Conservation (phyloP, 2,797 vertebrate species). For the Hozukius guyotensis region DNA sequence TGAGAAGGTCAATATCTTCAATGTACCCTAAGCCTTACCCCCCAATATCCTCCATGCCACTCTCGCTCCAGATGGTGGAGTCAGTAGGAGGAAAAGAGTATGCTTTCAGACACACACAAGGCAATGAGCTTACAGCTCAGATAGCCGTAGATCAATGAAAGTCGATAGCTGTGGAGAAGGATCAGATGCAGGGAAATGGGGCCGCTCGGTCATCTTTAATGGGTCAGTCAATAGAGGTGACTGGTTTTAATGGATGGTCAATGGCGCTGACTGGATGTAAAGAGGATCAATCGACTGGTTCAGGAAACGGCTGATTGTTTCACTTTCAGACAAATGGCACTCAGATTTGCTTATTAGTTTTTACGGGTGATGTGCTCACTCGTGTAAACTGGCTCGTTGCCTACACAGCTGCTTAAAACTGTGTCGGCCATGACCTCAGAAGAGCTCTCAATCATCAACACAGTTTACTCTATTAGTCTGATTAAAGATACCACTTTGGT, state of each 20-base stretch:
- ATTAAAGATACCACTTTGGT: conserved; percentile 31
- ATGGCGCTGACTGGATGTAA: conserved; percentile 51
- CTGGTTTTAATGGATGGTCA: conserved; percentile 67
- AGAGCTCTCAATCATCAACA: conserved; percentile 38
- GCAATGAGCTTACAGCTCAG: conserved; percentile 45
- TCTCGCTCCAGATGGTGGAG: conserved; percentile 28
- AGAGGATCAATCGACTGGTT: conserved; percentile 53
- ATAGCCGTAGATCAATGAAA: conserved; percentile 65
- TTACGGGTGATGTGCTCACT: background rate
- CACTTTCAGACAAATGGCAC: conserved; percentile 39
- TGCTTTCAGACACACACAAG: conserved; percentile 2
- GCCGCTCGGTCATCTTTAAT: conserved; percentile 49
- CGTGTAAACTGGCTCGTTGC: background rate
- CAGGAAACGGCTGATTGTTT: conserved; percentile 46
- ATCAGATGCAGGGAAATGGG: conserved; percentile 46
- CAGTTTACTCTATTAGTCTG: conserved; percentile 15
- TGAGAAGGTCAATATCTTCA: conserved; percentile 7
- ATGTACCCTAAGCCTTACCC: conserved; percentile 1
- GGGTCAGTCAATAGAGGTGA: conserved; percentile 63
- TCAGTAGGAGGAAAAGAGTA: background rate
- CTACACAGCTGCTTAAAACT: conserved; percentile 8
- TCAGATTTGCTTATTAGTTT: conserved; percentile 15
- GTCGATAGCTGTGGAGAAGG: conserved; percentile 25
- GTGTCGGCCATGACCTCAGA: conserved; percentile 10
- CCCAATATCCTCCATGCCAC: conserved; percentile 1